Percentiles rank a stretch among this genome's conserved stretches.
These are phyloP conservation scores for Melanotaenia maccullochi DNA, from an alignment of 2,797 vertebrate species.

Conservation along the genomic window DNA sequence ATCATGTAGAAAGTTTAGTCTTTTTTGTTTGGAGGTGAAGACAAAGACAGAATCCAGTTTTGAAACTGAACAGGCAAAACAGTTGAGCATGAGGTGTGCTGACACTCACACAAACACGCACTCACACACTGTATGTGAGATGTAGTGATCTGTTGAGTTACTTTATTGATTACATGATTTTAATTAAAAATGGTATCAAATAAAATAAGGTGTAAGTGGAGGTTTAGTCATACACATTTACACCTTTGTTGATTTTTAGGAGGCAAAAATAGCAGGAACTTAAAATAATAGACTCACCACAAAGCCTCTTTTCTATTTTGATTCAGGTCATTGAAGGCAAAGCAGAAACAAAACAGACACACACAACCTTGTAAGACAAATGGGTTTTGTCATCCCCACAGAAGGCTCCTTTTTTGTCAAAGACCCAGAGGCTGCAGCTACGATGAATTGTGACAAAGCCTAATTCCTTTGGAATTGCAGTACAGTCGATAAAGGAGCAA, in stretches of 20 bases:
- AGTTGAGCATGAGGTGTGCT: background rate
- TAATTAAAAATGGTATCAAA: constrained; percentile 13
- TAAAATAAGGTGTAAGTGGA: constrained; percentile 14
- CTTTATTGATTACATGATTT: constrained; percentile 5
- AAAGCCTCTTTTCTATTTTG: constrained; percentile 67
- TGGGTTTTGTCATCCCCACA: constrained; percentile 82
- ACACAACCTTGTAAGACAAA: constrained; percentile 85
- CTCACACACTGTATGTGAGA: background rate
- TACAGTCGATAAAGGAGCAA: constrained; percentile 82
- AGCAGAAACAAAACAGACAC: constrained; percentile 74
- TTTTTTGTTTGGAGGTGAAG: constrained; percentile 6
- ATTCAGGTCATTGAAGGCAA: constrained; percentile 74
- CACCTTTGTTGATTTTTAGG: constrained; percentile 20
- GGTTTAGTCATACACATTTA: constrained; percentile 24
- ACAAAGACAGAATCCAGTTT: constrained; percentile 23
- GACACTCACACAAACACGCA: background rate
- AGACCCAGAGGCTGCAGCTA: constrained; percentile 72
- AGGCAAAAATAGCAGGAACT: constrained; percentile 41
- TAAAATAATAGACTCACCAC: constrained; percentile 55
- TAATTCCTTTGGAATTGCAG: constrained; percentile 83
- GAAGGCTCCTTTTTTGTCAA: constrained; percentile 77
- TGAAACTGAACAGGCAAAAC: constrained; percentile 21
- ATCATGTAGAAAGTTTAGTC: constrained; percentile 6
- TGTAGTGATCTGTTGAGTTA: constrained; percentile 1
- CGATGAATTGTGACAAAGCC: constrained; percentile 84